These are phyloP conservation scores for Antheraea pernyi DNA, from an alignment of 1,140 invertebrate species.

Conservation along the genomic window DNA sequence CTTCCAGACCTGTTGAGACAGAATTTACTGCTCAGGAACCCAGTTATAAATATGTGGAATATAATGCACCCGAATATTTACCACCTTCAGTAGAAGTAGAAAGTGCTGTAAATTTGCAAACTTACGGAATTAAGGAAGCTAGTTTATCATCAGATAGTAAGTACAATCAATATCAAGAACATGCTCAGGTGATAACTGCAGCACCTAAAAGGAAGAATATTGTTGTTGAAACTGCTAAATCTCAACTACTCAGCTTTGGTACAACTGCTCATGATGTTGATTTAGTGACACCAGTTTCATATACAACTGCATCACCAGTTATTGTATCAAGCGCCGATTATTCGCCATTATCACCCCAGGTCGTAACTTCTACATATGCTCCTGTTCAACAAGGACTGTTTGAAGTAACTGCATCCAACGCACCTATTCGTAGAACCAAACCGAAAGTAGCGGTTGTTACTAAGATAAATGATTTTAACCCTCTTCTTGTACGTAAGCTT, in stretches of 20 bases:
- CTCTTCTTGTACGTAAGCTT: slow-evolving; percentile 84
- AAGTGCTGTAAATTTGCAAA: slow-evolving; percentile 34
- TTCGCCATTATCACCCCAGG: slow-evolving; percentile 36
- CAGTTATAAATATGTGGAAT: slow-evolving; percentile 40
- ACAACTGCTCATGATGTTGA: slow-evolving; percentile 63
- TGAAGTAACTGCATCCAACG: slow-evolving; percentile 50
- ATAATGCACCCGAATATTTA: slow-evolving; percentile 63
- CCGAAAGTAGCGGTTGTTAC: slow-evolving; percentile 81
- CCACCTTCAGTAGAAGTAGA: slow-evolving; percentile 45
- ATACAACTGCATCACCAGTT: slow-evolving; percentile 40
- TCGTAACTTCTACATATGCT: slow-evolving; percentile 49
- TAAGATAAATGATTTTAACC: slow-evolving; percentile 84
- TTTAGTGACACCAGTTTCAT: slow-evolving; percentile 42
- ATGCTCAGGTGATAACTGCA: slow-evolving; percentile 32
- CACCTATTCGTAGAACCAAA: slow-evolving; percentile 56
- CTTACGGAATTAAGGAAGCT: slow-evolving; percentile 31
- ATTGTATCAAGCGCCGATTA: slow-evolving; percentile 35
- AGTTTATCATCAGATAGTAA: slow-evolving; percentile 29
- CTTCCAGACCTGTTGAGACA: slow-evolving; percentile 35
- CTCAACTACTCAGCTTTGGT: slow-evolving; percentile 61
- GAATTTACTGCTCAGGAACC: slow-evolving; percentile 40
- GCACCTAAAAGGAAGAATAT: slow-evolving; percentile 61
- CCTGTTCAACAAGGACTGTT: slow-evolving; percentile 58
- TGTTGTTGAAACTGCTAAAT: slow-evolving; percentile 66
- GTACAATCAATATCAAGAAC: slow-evolving; percentile 48